Evolutionary conservation across 2,113 vertebrate species (phyloP).

Genomic region (Peromyscus polionotus): DNA sequence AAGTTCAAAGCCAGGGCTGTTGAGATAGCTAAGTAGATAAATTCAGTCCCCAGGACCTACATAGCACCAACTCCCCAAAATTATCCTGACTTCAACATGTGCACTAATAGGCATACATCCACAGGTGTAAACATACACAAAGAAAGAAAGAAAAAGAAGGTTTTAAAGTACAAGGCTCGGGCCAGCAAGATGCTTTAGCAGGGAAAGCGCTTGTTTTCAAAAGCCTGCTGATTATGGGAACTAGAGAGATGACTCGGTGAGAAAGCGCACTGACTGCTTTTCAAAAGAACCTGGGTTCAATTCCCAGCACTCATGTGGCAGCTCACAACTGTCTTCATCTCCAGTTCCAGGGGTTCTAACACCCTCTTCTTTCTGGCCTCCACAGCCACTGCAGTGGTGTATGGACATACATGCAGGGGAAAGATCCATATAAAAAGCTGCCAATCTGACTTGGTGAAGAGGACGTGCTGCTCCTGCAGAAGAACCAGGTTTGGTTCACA

Average conservation of each 20-base stretch:
- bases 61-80: background rate
- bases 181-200: background rate
- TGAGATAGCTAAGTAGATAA: background rate
- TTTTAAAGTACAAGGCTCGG: background rate
- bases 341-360: background rate
- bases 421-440: background rate
- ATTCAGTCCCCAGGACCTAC: background rate
- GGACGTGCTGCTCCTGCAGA: background rate
- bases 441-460: background rate
- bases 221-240: background rate
- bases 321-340: background rate
- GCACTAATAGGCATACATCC: background rate
- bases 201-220: background rate
- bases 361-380: background rate
- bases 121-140: background rate
- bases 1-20: background rate
- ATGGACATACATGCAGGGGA: background rate
- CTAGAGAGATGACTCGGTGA: background rate
- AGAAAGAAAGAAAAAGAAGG: no score
- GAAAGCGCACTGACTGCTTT: background rate
- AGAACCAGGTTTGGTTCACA: background rate
- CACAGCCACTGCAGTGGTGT: background rate
- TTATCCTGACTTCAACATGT: background rate
- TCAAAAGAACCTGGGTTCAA: background rate
- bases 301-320: background rate